Evolutionary conservation across 2,888 invertebrate species (phyloP).

Genomic region (Microplitis manilae): DNA sequence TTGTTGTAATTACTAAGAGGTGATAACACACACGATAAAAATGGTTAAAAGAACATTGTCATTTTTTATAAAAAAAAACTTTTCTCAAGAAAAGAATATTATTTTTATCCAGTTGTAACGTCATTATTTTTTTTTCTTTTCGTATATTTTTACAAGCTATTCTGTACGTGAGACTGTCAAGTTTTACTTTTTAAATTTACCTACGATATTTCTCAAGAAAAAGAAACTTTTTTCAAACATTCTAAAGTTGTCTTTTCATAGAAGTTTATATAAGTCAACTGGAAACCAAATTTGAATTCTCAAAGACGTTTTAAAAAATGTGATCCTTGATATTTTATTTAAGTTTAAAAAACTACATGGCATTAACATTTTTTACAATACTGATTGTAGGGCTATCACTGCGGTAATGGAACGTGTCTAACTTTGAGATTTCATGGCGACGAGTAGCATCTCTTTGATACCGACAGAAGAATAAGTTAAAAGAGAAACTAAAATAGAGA

Average conservation of each 20-base stretch:
- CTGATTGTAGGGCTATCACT: conserved; percentile 19
- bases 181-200: neutral
- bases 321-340: conserved; percentile 30
- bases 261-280: neutral
- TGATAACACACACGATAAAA: no score
- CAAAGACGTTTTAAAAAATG: conserved; percentile 2
- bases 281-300: neutral
- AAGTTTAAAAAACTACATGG: conserved; percentile 13
- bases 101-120: neutral
- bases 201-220: neutral
- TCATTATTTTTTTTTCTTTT: neutral
- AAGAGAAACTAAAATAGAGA: conserved; percentile 1
- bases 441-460: neutral
- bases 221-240: neutral
- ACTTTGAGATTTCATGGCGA: neutral
- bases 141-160: no score
- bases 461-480: neutral
- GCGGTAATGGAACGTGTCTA: conserved; percentile 38
- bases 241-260: neutral
- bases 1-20: no score
- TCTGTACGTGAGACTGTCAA: neutral
- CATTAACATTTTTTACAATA: conserved; percentile 32
- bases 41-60: neutral
- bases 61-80: neutral
- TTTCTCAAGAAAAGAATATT: neutral